Evolutionary conservation across 2,888 invertebrate genomes (phyloP).

Genomic region (Cyclophora punctaria): DNA sequence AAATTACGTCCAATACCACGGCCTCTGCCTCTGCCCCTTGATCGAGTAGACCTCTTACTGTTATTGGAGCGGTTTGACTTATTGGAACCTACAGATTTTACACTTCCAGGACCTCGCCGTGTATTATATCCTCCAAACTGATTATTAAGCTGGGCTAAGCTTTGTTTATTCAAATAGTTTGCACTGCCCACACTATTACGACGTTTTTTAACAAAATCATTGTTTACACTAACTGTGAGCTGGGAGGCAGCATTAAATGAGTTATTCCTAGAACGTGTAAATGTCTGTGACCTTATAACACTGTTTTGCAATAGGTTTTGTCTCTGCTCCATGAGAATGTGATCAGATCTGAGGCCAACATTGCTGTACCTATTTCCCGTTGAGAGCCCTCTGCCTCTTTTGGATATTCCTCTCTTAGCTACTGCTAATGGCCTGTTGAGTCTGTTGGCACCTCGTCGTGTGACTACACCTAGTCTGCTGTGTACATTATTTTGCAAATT

Average conservation of each 20-base stretch:
- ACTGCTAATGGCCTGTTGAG: conserved; percentile 49
- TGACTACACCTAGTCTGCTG: conserved; percentile 54
- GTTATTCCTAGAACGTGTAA: conserved; percentile 62
- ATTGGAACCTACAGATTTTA: conserved; percentile 59
- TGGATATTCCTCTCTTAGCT: conserved; percentile 60
- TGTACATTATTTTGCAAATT: conserved; percentile 43
- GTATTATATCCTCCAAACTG: conserved; percentile 50
- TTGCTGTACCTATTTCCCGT: conserved; percentile 56
- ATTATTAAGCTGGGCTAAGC: conserved; percentile 54
- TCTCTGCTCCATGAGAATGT: conserved; percentile 54
- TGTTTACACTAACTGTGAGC: conserved; percentile 63
- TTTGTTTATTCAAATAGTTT: conserved; percentile 55
- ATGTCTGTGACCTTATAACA: conserved; percentile 61
- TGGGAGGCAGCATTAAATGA: conserved; percentile 54
- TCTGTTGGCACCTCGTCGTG: conserved; percentile 35
- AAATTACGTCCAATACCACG: conserved; percentile 55
- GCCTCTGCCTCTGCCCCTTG: conserved; percentile 52
- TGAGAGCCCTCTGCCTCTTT: conserved; percentile 53
- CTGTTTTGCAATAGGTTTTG: conserved; percentile 46
- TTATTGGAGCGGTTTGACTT: conserved; percentile 46
- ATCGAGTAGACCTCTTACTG: conserved; percentile 42
- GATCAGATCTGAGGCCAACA: conserved; percentile 65
- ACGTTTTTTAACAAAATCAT: conserved; percentile 56
- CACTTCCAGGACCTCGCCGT: conserved; percentile 59
- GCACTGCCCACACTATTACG: conserved; percentile 59